Evolutionary conservation across 2,888 invertebrate species (phyloP).

Genomic region (Drosophila pseudotakahashii): DNA sequence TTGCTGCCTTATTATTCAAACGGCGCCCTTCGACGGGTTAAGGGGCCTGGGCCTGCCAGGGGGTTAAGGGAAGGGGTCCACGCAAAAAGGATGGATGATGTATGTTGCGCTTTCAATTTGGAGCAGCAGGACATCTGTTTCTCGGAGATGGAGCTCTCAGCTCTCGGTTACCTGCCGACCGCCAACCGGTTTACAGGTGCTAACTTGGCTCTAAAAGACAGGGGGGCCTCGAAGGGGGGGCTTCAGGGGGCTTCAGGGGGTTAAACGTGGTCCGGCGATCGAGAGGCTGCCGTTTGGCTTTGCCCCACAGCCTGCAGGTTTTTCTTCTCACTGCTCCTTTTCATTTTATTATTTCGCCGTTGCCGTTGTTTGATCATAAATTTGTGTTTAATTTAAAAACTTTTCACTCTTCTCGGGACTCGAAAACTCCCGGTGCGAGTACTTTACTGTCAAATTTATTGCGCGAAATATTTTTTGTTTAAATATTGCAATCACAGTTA

Average conservation of each 20-base stretch:
- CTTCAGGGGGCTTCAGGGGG: conserved; percentile 3
- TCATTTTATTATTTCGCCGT: conserved; percentile 24
- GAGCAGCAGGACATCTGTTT: conserved; percentile 83
- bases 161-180: conserved; percentile 31
- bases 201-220: conserved; percentile 56
- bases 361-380: conserved; percentile 61
- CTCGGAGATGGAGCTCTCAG: conserved; percentile 24
- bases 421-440: conserved; percentile 42
- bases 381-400: conserved; percentile 76
- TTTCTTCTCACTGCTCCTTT: conserved; percentile 37
- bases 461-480: conserved; percentile 64
- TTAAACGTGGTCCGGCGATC: conserved; percentile 5
- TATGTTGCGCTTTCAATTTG: conserved; percentile 81
- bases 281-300: conserved; percentile 48
- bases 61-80: conserved; percentile 10
- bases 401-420: conserved; percentile 60
- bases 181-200: conserved; percentile 75
- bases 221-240: no score
- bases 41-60: conserved; percentile 1
- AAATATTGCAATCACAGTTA: conserved; percentile 55
- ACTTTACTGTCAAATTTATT: conserved; percentile 68
- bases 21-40: conserved; percentile 51
- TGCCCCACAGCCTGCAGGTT: conserved; percentile 76
- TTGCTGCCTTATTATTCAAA: conserved; percentile 61
- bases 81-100: conserved; percentile 69